These are phyloP conservation scores for Pollachius pollachius DNA, from an alignment of 2,113 vertebrate genomes.

Conservation along the genomic window DNA sequence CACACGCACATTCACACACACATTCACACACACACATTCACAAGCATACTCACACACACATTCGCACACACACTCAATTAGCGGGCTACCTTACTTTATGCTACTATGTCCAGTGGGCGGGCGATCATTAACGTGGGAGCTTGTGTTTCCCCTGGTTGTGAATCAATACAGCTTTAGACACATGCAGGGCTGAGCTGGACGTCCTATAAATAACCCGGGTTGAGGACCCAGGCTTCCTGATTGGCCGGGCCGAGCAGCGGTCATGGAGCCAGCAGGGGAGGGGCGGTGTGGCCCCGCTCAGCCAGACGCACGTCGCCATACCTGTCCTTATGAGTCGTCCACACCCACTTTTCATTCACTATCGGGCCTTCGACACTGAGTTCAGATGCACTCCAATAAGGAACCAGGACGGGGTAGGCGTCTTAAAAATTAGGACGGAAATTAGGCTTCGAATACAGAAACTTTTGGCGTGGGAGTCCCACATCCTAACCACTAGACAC, in stretches of 20 bases:
- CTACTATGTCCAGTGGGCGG: constrained; percentile 8
- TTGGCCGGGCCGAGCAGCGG: constrained; percentile 9
- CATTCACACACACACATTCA: too few relatives aligned
- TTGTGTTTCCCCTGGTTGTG: constrained; percentile 18
- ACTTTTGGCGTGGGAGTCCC: too few relatives aligned
- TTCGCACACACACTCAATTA: background rate
- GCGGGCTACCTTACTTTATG: background rate
- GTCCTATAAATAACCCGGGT: constrained; percentile 34
- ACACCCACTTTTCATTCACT: too few relatives aligned
- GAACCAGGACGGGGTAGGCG: too few relatives aligned
- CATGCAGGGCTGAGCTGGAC: constrained; percentile 21
- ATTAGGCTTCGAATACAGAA: too few relatives aligned
- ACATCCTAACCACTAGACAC: too few relatives aligned
- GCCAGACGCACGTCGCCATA: background rate
- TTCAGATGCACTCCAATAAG: too few relatives aligned
- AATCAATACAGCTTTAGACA: constrained; percentile 45
- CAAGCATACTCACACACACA: background rate
- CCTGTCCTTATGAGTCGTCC: background rate
- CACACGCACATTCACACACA: background rate
- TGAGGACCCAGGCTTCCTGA: constrained; percentile 22
- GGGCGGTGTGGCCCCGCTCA: background rate
- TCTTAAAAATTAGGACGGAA: too few relatives aligned
- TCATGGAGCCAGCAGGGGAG: constrained; percentile 27
- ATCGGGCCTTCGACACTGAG: too few relatives aligned
- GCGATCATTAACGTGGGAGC: constrained; percentile 28